Conservation (phyloP, 1,140 invertebrate genomes). For the Tyrophagus putrescentiae region DNA sequence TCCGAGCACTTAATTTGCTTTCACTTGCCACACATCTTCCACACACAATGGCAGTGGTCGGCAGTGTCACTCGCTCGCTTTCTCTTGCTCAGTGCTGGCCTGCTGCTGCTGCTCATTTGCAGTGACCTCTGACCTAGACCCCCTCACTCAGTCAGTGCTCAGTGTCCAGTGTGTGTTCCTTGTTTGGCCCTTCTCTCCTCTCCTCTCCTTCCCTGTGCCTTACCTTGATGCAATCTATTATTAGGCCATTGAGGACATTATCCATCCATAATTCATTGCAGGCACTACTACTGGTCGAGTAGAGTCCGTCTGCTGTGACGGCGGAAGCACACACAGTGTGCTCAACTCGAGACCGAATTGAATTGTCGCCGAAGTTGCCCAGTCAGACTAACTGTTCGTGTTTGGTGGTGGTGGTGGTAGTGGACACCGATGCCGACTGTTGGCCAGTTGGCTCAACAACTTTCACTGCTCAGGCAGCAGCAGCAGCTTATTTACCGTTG, state of each 20-base stretch:
- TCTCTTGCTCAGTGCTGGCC: background rate
- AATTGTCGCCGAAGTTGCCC: too few relatives aligned
- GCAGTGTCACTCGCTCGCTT: too few relatives aligned
- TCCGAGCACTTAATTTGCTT: slow-evolving; percentile 5
- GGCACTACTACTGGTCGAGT: too few relatives aligned
- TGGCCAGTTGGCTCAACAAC: background rate
- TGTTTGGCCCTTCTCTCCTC: too few relatives aligned
- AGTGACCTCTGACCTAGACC: slow-evolving; percentile 2
- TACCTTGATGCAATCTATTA: slow-evolving; percentile 16
- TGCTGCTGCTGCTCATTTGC: background rate
- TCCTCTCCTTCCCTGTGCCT: background rate
- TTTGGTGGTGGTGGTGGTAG: too few relatives aligned
- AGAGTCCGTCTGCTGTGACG: background rate
- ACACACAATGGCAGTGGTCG: background rate
- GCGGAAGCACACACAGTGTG: background rate
- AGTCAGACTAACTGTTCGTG: too few relatives aligned
- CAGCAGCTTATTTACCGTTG: too few relatives aligned
- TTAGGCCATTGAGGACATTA: background rate
- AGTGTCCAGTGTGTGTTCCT: background rate
- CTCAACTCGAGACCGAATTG: background rate
- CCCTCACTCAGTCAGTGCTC: background rate
- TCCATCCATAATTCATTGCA: slow-evolving; percentile 2
- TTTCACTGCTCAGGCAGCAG: background rate
- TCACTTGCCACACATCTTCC: background rate
- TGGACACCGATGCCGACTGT: too few relatives aligned